These are phyloP conservation scores for Drosophila melanogaster DNA, from an alignment of 1,140 invertebrate genomes.

Conservation along the genomic window Release_6_plus_ISO1_MT NC_004354.4:4330001-4330500, in stretches of 20 bases:
- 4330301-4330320: conserved; percentile 15
- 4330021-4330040: no score
- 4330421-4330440: no score
- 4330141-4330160: background rate
- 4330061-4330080: background rate
- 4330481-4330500: background rate
- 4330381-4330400: no score
- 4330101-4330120: conserved; percentile 3
- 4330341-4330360: conserved; percentile 18
- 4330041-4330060: no score
- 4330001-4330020: no score
- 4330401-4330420: no score
- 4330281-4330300: conserved; percentile 26
- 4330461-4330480: no score
- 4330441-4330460: no score
- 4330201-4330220: conserved; percentile 22
- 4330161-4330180: background rate
- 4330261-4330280: conserved; percentile 40
- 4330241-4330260: conserved; percentile 38
- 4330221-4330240: conserved; percentile 57
- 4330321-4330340: conserved; percentile 4
- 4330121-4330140: conserved; percentile 4
- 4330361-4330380: conserved; percentile 4
- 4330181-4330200: background rate
- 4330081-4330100: conserved; percentile 37